A percentile compares a stretch with the other conserved stretches of the same genome.
These are phyloP conservation scores for Ardeotis arabs DNA, from an alignment of 2,113 vertebrate species.

Conservation along the genomic window DNA sequence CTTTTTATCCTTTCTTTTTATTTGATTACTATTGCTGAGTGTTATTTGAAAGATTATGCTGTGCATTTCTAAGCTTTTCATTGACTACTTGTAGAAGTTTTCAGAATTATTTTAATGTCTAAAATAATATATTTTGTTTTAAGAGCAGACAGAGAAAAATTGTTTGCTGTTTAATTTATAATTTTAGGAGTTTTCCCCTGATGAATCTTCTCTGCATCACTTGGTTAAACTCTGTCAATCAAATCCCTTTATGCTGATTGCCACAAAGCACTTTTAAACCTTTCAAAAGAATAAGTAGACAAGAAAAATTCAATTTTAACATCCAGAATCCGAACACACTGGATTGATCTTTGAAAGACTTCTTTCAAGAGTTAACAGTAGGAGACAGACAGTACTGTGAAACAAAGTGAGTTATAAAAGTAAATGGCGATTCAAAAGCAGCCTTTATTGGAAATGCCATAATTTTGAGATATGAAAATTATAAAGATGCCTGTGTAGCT, in stretches of 20 bases:
- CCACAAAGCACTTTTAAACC: background rate
- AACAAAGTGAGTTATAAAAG: slow-evolving; percentile 35
- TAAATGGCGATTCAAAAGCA: slow-evolving; percentile 2
- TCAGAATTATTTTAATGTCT: background rate
- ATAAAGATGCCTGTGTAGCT: background rate
- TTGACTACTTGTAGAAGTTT: background rate
- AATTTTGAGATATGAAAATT: slow-evolving; percentile 22
- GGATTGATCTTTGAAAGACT: slow-evolving; percentile 40
- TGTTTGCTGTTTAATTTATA: background rate
- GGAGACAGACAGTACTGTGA: slow-evolving; percentile 16
- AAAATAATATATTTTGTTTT: background rate
- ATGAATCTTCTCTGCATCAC: background rate
- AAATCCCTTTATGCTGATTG: slow-evolving; percentile 13
- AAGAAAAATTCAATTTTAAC: slow-evolving; percentile 5
- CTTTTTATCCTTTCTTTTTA: background rate
- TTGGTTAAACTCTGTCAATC: slow-evolving; percentile 13
- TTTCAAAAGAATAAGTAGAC: slow-evolving; percentile 26
- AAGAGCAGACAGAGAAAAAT: background rate
- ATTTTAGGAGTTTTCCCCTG: background rate
- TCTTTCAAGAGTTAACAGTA: slow-evolving; percentile 15
- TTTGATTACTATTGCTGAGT: background rate
- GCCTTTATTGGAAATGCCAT: background rate
- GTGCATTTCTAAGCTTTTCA: background rate
- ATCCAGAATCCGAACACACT: background rate
- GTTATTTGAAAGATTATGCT: background rate